Percentiles rank a stretch among this genome's conserved stretches.
phyloP scores from a whole-genome alignment of 64 coral and sea anemone species.

The Trachythela sp. region DNA sequence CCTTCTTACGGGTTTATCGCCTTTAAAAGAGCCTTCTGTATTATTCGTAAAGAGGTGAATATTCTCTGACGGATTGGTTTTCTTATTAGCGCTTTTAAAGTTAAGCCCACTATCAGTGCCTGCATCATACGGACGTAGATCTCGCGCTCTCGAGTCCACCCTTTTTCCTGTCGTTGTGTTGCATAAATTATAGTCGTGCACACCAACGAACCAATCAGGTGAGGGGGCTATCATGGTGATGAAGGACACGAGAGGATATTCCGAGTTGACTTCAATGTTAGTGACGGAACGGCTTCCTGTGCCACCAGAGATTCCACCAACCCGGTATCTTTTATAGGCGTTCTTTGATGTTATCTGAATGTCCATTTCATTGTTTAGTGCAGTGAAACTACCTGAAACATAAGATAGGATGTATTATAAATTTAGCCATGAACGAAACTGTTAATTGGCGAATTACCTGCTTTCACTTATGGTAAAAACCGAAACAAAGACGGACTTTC shows the following conservation, averaged over 20 bases:
- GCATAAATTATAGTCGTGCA: conserved; percentile 40
- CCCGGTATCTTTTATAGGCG: not conserved
- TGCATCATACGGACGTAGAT: conserved; percentile 34
- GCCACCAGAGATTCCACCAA: not conserved
- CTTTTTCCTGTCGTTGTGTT: conserved; percentile 24
- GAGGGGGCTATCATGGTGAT: conserved; percentile 51
- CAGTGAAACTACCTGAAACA: no score
- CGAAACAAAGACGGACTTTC: no score
- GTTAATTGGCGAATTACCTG: no score
- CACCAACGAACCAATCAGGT: conserved; percentile 61
- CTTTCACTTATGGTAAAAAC: no score
- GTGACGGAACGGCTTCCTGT: not conserved
- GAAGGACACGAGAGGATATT: conserved; percentile 4
- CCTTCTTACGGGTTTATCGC: not conserved
- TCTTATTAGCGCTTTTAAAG: not conserved
- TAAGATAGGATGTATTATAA: no score
- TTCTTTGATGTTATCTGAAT: not conserved
- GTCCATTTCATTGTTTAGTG: not conserved
- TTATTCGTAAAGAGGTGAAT: conserved; percentile 21
- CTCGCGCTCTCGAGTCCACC: not conserved
- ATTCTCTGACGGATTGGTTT: conserved; percentile 6
- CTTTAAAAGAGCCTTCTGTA: conserved; percentile 9
- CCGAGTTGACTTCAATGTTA: not conserved
- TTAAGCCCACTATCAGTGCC: conserved; percentile 43
- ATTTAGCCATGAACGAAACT: no score